Percentiles rank a stretch among this genome's conserved stretches.
phyloP scores from a whole-genome alignment of 1,140 invertebrate genomes.

The Drosophila lowei region DNA sequence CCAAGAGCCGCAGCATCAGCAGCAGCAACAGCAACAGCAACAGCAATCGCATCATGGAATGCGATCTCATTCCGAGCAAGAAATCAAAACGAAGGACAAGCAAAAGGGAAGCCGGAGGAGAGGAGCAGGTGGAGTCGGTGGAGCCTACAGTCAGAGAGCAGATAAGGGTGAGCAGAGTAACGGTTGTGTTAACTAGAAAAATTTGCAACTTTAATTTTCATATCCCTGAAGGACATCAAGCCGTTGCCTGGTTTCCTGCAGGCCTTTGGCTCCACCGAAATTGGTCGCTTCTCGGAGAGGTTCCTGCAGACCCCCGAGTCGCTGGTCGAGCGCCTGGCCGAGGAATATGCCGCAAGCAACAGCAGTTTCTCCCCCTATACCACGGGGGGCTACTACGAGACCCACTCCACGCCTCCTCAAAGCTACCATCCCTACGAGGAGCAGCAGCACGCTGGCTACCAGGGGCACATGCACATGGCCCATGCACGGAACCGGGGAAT shows the following conservation, averaged over 20 bases:
- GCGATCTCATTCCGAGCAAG: slow-evolving; percentile 79
- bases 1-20: slow-evolving; percentile 34
- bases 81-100: slow-evolving; percentile 70
- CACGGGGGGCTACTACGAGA: slow-evolving; percentile 44
- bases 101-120: slow-evolving; percentile 46
- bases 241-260: slow-evolving; percentile 90
- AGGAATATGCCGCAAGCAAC: slow-evolving; percentile 49
- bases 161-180: slow-evolving; percentile 54
- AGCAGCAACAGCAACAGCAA: slow-evolving; percentile 16
- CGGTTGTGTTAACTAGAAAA: background rate
- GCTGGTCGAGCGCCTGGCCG: slow-evolving; percentile 60
- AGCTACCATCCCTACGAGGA: slow-evolving; percentile 60
- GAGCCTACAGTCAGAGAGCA: slow-evolving; percentile 66
- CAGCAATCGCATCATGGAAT: slow-evolving; percentile 73
- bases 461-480: slow-evolving; percentile 28
- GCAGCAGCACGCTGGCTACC: slow-evolving; percentile 21
- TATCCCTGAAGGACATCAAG: slow-evolving; percentile 63
- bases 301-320: slow-evolving; percentile 81
- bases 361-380: slow-evolving; percentile 13
- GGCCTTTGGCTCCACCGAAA: slow-evolving; percentile 90
- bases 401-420: slow-evolving; percentile 31
- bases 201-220: background rate
- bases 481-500: slow-evolving; percentile 37
- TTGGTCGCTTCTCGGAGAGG: slow-evolving; percentile 87
- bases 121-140: slow-evolving; percentile 37